Conservation (phyloP, 2,113 vertebrate genomes). For the Mormoops blainvillei region DNA sequence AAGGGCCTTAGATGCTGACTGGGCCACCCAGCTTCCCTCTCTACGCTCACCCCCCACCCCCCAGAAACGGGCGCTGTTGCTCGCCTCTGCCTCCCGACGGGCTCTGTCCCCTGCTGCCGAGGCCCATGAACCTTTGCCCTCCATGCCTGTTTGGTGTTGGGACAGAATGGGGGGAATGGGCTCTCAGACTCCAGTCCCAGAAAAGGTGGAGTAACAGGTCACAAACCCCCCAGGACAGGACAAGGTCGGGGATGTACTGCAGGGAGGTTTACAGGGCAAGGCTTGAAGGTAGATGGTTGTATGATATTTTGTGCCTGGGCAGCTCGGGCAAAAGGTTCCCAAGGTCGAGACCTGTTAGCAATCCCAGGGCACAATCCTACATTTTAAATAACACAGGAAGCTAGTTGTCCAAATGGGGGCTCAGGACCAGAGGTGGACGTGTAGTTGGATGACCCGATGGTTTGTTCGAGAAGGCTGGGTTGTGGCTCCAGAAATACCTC, state of each 20-base stretch:
- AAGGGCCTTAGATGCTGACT: not conserved
- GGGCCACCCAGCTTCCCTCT: not conserved
- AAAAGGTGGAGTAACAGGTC: not conserved
- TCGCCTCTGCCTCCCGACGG: not conserved
- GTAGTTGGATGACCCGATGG: not conserved
- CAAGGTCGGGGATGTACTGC: accelerated
- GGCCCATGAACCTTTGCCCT: not conserved
- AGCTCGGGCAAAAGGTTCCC: not conserved
- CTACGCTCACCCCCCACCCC: not conserved
- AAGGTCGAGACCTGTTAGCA: not conserved
- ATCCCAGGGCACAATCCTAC: not conserved
- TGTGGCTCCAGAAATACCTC: not conserved
- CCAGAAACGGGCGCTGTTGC: not conserved
- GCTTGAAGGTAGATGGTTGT: not conserved
- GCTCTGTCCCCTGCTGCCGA: not conserved
- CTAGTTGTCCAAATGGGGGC: not conserved
- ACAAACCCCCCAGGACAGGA: not conserved
- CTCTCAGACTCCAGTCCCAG: not conserved
- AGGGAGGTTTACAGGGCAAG: not conserved
- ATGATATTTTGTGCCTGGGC: not conserved
- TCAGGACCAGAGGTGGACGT: not conserved
- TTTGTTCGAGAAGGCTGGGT: not conserved
- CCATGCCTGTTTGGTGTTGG: not conserved
- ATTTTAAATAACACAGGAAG: not conserved
- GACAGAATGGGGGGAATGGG: not conserved